Evolutionary conservation across 2,113 vertebrate genomes (phyloP).

Genomic region (Dolichallabes microphthalmus): DNA sequence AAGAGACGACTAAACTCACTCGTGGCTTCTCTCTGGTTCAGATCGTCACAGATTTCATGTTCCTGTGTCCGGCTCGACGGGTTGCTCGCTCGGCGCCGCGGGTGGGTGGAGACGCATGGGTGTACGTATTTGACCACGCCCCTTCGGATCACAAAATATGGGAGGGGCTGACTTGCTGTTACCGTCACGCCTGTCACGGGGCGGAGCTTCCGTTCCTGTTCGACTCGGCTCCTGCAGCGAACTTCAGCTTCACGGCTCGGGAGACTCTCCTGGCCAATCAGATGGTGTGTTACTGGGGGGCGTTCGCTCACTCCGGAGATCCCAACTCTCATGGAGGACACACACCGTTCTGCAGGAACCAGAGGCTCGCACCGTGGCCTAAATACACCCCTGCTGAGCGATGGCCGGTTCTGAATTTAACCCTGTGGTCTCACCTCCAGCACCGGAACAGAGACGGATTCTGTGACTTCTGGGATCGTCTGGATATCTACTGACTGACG

Average conservation of each 20-base stretch:
- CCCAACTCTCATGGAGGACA: constrained; percentile 60
- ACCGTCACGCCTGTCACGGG: constrained; percentile 69
- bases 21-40: constrained; percentile 38
- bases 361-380: constrained; percentile 65
- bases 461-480: constrained; percentile 77
- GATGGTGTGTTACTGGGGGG: constrained; percentile 74
- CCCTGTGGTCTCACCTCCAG: constrained; percentile 65
- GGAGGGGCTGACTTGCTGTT: constrained; percentile 69
- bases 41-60: constrained; percentile 75
- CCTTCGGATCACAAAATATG: constrained; percentile 65
- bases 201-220: constrained; percentile 76
- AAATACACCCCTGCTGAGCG: constrained; percentile 58
- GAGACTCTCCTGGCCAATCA: constrained; percentile 70
- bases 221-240: constrained; percentile 64
- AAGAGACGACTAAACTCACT: not conserved
- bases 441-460: constrained; percentile 61
- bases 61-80: constrained; percentile 70
- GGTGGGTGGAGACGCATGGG: constrained; percentile 61
- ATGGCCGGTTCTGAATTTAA: constrained; percentile 73
- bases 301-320: constrained; percentile 68
- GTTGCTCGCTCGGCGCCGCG: constrained; percentile 54
- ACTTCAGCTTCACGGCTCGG: constrained; percentile 64
- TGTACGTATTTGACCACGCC: constrained; percentile 74
- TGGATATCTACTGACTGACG: constrained; percentile 66
- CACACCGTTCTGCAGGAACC: constrained; percentile 67